phyloP scores from a whole-genome alignment of 2,113 vertebrate species.

The Irena cyanogastra region DNA sequence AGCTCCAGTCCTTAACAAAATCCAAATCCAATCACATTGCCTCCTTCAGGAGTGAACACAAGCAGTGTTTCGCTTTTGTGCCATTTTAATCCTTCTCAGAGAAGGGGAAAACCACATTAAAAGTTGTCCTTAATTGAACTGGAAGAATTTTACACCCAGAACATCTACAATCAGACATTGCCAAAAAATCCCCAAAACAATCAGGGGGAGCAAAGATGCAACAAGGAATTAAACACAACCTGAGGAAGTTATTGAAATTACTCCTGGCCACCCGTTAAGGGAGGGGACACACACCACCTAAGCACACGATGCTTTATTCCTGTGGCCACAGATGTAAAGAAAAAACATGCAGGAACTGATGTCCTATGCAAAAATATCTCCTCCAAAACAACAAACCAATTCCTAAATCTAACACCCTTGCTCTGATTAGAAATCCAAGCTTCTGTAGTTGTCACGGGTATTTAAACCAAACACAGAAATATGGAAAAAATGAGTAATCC shows the following conservation, averaged over 20 bases:
- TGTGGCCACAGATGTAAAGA: not conserved
- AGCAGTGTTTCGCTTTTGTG: not conserved
- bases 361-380: not conserved
- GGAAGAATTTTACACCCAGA: not conserved
- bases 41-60: constrained; percentile 4
- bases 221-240: not conserved
- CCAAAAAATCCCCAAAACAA: not conserved
- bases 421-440: constrained; percentile 33
- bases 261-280: not conserved
- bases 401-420: not conserved
- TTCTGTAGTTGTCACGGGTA: not conserved
- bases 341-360: not conserved
- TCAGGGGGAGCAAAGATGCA: not conserved
- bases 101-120: not conserved
- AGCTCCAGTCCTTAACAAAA: not conserved
- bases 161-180: not conserved
- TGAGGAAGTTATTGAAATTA: not conserved
- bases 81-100: not conserved
- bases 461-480: constrained; percentile 50
- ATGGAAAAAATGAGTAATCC: constrained; percentile 55
- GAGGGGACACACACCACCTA: not conserved
- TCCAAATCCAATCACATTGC: constrained; percentile 37
- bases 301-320: not conserved
- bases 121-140: not conserved
- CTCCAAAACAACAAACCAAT: not conserved